Percentiles rank a stretch among this genome's conserved stretches.
Evolutionary conservation across 92 coral and sea anemone genomes (phyloP).

Genomic region (Parazoanthus swiftii): DNA sequence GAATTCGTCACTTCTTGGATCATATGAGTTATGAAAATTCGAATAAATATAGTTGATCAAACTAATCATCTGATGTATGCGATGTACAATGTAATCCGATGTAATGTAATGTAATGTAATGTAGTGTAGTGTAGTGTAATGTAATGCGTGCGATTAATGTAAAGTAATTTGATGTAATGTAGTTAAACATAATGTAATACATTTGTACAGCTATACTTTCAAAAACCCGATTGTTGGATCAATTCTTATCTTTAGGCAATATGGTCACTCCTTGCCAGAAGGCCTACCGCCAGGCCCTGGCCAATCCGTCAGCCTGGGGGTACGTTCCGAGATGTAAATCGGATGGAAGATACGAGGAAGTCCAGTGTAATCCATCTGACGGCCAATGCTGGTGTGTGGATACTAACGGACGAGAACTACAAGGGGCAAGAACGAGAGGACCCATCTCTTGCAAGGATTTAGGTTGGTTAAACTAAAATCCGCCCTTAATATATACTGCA

Average conservation of each 20-base stretch:
- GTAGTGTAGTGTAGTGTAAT: neutral
- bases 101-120: neutral
- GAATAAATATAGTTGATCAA: too few relatives aligned
- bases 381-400: constrained; percentile 66
- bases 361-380: constrained; percentile 55
- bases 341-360: constrained; percentile 65
- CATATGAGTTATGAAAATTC: too few relatives aligned
- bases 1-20: neutral
- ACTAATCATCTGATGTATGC: too few relatives aligned
- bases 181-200: neutral
- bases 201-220: too few relatives aligned
- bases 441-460: constrained; percentile 29
- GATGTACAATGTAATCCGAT: too few relatives aligned
- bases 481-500: too few relatives aligned
- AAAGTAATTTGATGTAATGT: neutral
- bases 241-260: neutral
- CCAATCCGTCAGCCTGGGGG: constrained; percentile 32
- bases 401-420: constrained; percentile 50
- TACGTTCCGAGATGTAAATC: constrained; percentile 59
- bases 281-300: neutral
- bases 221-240: neutral
- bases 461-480: constrained; percentile 2
- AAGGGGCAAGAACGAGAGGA: constrained; percentile 47
- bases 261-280: constrained; percentile 31
- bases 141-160: neutral